A percentile compares a stretch with the other conserved stretches of the same genome.
Conservation (phyloP, 2,888 invertebrate species). For the Pyrrhosoma nymphula region DNA sequence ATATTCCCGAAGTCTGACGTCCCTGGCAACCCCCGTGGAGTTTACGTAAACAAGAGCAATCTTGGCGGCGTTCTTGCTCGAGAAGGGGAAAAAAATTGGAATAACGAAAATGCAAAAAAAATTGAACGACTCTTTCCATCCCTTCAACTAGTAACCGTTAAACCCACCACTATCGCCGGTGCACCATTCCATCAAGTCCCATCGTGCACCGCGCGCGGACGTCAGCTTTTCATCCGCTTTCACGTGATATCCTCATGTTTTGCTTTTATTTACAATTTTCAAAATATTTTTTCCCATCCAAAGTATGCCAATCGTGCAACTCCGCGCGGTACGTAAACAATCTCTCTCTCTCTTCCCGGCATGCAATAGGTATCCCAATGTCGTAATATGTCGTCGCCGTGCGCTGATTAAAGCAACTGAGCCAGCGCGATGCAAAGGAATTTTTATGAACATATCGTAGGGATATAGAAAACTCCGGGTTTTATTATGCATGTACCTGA, state of each 20-base stretch:
- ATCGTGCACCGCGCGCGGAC: background rate
- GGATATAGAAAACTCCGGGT: too few species aligned
- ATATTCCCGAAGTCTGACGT: background rate
- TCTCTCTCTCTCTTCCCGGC: background rate
- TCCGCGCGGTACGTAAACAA: background rate
- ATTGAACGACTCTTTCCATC: background rate
- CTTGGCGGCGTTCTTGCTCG: background rate
- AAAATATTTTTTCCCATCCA: background rate
- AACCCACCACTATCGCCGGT: background rate
- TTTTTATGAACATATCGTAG: background rate
- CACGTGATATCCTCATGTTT: background rate
- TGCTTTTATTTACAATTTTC: background rate
- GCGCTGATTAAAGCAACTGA: background rate
- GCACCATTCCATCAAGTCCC: background rate
- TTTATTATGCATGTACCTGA: too few species aligned
- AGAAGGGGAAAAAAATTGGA: background rate
- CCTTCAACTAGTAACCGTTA: background rate
- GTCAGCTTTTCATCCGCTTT: background rate
- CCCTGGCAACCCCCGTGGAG: background rate
- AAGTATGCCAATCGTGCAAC: background rate
- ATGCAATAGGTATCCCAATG: background rate
- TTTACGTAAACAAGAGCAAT: constrained; percentile 10
- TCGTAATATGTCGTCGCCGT: background rate
- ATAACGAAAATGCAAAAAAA: too few species aligned
- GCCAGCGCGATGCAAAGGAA: too few species aligned